Conservation (phyloP, 2,113 vertebrate species). For the Myotis brandtii region DNA sequence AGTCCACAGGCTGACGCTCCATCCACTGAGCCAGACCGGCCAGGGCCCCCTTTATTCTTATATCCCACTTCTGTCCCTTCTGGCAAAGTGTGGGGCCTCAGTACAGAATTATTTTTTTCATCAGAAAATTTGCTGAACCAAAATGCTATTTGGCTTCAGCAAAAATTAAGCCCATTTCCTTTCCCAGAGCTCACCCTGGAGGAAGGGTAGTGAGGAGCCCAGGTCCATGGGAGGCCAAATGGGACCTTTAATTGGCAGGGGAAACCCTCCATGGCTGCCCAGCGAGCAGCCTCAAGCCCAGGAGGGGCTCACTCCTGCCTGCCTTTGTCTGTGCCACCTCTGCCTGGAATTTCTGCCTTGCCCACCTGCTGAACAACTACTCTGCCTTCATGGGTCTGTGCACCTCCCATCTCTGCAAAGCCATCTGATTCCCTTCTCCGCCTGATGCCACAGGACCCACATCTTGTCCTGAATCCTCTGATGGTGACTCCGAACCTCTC, state of each 20-base stretch:
- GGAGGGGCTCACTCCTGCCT: neutral
- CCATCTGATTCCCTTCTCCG: neutral
- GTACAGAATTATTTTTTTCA: constrained; percentile 62
- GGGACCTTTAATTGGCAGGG: neutral
- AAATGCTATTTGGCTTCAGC: constrained; percentile 63
- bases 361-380: neutral
- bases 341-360: neutral
- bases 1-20: too few relatives aligned
- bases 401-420: neutral
- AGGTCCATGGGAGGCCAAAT: neutral
- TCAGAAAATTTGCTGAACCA: constrained; percentile 66
- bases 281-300: neutral
- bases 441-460: accelerated
- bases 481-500: neutral
- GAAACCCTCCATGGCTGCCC: neutral
- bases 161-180: constrained; percentile 48
- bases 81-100: constrained; percentile 10
- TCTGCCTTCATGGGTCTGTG: too few relatives aligned
- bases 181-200: neutral
- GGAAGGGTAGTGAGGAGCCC: neutral
- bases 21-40: too few relatives aligned
- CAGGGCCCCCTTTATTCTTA: neutral
- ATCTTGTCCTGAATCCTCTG: neutral
- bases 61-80: neutral
- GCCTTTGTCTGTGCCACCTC: neutral